Conservation (phyloP, 2,888 invertebrate genomes). For the Conistra vaccinii region DNA sequence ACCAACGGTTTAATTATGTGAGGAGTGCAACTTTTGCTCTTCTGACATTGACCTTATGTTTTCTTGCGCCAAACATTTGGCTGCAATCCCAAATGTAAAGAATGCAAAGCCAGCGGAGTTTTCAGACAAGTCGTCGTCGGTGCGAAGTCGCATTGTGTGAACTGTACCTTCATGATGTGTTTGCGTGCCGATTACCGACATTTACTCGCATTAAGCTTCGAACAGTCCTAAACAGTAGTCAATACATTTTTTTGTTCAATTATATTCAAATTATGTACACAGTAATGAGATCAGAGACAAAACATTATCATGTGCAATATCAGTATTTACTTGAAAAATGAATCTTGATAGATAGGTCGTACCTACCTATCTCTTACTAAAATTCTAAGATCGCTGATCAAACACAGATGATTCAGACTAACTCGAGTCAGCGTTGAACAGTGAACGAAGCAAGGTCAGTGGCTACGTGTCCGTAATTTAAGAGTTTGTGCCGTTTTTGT, state of each 20-base stretch:
- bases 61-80: conserved; percentile 34
- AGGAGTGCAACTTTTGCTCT: conserved; percentile 2
- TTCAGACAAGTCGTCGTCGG: conserved; percentile 27
- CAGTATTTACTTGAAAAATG: conserved; percentile 30
- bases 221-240: conserved; percentile 57
- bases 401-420: conserved; percentile 79
- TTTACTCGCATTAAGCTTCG: conserved; percentile 53
- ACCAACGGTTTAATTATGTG: too few relatives aligned
- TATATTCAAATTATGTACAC: conserved; percentile 5
- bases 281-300: conserved; percentile 5
- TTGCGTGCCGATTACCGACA: conserved; percentile 53
- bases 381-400: conserved; percentile 71
- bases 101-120: conserved; percentile 35
- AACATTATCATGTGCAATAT: conserved; percentile 7
- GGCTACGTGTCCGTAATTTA: conserved; percentile 66
- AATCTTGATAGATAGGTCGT: conserved; percentile 44
- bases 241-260: conserved; percentile 31
- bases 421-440: conserved; percentile 61
- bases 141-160: conserved; percentile 47
- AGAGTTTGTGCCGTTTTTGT: conserved; percentile 68
- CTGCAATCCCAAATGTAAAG: conserved; percentile 44
- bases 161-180: conserved; percentile 49
- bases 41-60: conserved; percentile 31
- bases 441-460: conserved; percentile 79
- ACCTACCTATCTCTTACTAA: conserved; percentile 48